These are phyloP conservation scores for Eriosoma lanigerum DNA, from an alignment of 1,140 invertebrate genomes.

Conservation along the genomic window DNA sequence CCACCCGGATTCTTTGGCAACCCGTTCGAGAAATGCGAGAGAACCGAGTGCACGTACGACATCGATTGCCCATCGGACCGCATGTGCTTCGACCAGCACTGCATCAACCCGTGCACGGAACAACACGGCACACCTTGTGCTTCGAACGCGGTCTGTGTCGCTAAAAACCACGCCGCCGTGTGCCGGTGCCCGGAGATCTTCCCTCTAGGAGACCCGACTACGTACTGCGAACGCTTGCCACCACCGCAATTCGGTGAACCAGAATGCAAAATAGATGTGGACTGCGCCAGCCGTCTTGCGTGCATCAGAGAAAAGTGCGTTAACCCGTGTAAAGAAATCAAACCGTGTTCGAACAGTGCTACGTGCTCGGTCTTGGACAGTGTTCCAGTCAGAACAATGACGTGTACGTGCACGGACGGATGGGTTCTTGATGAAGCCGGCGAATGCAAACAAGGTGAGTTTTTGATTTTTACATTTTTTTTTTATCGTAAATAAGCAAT, in stretches of 20 bases:
- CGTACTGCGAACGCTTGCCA: conserved; percentile 69
- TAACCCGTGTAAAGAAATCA: conserved; percentile 74
- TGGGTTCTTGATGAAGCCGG: conserved; percentile 76
- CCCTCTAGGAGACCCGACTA: conserved; percentile 74
- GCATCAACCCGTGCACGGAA: conserved; percentile 72
- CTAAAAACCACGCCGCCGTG: conserved; percentile 71
- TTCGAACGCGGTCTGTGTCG: conserved; percentile 75
- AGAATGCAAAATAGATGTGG: conserved; percentile 74
- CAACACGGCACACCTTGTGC: conserved; percentile 62
- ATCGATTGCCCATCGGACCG: conserved; percentile 72
- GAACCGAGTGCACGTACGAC: conserved; percentile 77
- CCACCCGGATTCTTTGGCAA: conserved; percentile 72
- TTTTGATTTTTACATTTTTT: background rate
- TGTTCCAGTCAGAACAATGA: conserved; percentile 78
- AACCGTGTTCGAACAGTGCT: conserved; percentile 71
- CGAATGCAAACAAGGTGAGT: conserved; percentile 67
- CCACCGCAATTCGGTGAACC: conserved; percentile 61
- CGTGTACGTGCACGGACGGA: conserved; percentile 80
- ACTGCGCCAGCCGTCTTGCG: conserved; percentile 77
- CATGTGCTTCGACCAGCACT: conserved; percentile 71
- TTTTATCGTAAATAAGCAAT: no score
- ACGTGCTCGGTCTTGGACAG: conserved; percentile 78
- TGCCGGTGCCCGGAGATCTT: conserved; percentile 76
- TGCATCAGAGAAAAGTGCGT: conserved; percentile 78
- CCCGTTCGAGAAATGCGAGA: conserved; percentile 74